Base-by-base conservation (phyloP, 2,113 vertebrate species). In the Pituophis catenifer region DNA sequence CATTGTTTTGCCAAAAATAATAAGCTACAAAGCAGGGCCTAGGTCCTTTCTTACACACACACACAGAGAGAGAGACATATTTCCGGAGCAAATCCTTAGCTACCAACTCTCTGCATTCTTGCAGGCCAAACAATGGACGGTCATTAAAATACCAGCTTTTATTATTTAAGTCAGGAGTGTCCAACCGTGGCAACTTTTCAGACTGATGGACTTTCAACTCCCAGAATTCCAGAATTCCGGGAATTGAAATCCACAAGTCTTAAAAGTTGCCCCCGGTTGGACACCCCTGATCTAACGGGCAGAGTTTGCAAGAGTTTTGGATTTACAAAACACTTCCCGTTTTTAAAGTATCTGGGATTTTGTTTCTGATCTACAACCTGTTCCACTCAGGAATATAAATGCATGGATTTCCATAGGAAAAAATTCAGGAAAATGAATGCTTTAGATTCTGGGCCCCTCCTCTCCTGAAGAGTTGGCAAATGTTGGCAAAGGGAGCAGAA, bases 1-100 rank as follows among this genome's bases (percentile, higher is more conserved):
- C 52, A 88, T 50, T 81, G 26, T 38, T 75, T 24, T 54, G 58
- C 70, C 70, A 33, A 91, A 52, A 93, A 93, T 59, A 93, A 88
- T 55, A 38, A 48, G 33, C 65, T 70, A 15, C 29, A 70, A 70
- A 70, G 29, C 19, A 11, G n/a, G 50, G 85, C 29, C 65, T 70
- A n/a, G 12, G 65, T 15, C 29, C 65, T 70, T 7, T 15, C 29
- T 5, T 12, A 65, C 59, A 12, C 24, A 29, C 59, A 29, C 59
- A 26, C 24, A 62, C 8, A 62, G 9, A 62, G 9, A n/a, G n/a
- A 62, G 8, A 12, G 3, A 65, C 62, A 15, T 12, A 57, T 65
- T 88, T 91, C 86, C 33, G 29, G 26, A 50, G 48, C 24, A 23
- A 29, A 8, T 19, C 53, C 5, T 59, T 10, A 54, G 59, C 44